Conservation (phyloP, 1,140 invertebrate genomes). For the Drosophila persimilis region DNA sequence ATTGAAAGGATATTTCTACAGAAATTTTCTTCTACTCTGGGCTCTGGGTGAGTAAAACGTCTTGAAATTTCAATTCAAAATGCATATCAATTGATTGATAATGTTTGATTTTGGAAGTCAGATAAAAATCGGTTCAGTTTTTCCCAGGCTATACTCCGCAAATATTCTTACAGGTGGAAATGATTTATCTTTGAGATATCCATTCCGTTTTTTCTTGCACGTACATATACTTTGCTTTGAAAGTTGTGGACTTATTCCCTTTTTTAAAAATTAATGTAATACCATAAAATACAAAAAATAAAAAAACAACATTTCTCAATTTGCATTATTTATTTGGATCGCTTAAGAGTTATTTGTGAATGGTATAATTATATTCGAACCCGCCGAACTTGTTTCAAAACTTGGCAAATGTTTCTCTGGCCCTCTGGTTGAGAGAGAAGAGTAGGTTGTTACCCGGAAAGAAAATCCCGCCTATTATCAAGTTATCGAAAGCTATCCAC, state of each 20-base stretch:
- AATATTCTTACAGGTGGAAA: too few relatives aligned
- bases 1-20: conserved; percentile 15
- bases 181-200: too few relatives aligned
- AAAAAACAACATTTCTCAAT: conserved; percentile 17
- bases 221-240: too few relatives aligned
- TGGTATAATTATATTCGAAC: conserved; percentile 42
- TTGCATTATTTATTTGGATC: conserved; percentile 28
- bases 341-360: conserved; percentile 26
- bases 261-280: too few relatives aligned
- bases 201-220: too few relatives aligned
- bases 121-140: too few relatives aligned
- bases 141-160: too few relatives aligned
- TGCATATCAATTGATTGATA: too few relatives aligned
- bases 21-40: conserved; percentile 20
- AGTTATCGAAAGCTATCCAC: conserved; percentile 25
- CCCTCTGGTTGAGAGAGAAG: background rate
- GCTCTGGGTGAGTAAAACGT: too few relatives aligned
- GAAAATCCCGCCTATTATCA: conserved; percentile 45
- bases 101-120: too few relatives aligned
- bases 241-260: too few relatives aligned
- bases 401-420: conserved; percentile 51
- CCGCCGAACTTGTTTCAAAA: conserved; percentile 48
- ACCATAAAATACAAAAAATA: conserved; percentile 10
- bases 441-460: conserved; percentile 44
- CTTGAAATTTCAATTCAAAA: too few relatives aligned